Evolutionary conservation across 2,888 invertebrate genomes (phyloP).

Genomic region (Scaptodrosophila latifasciaeformis): DNA sequence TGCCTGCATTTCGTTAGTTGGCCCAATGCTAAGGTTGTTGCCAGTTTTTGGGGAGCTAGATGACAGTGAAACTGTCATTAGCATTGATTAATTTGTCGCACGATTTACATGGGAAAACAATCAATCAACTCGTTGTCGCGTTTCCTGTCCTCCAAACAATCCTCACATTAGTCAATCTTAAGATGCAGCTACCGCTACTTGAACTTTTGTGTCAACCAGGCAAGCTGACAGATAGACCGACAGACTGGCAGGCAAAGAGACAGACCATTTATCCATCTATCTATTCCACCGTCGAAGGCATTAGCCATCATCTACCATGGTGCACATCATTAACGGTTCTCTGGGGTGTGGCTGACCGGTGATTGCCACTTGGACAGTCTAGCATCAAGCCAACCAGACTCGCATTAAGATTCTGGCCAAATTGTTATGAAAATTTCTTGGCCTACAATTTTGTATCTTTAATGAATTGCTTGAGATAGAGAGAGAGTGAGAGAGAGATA

Average conservation of each 20-base stretch:
- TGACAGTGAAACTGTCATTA: slow-evolving; percentile 72
- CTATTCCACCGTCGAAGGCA: slow-evolving; percentile 25
- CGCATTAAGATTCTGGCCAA: slow-evolving; percentile 19
- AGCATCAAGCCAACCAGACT: slow-evolving; percentile 26
- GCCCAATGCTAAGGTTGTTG: slow-evolving; percentile 13
- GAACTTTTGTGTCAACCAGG: slow-evolving; percentile 39
- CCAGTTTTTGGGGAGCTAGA: slow-evolving; percentile 8
- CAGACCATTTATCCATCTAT: no score
- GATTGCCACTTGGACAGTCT: slow-evolving; percentile 25
- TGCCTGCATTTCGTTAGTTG: slow-evolving; percentile 24
- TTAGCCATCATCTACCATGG: slow-evolving; percentile 57
- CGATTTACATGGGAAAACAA: slow-evolving; percentile 71
- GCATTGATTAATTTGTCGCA: slow-evolving; percentile 75
- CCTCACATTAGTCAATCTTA: slow-evolving; percentile 60
- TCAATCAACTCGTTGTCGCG: slow-evolving; percentile 64
- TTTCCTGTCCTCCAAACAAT: slow-evolving; percentile 31
- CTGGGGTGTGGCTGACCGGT: slow-evolving; percentile 35
- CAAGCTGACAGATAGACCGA: slow-evolving; percentile 13
- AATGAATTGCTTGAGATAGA: slow-evolving; percentile 47
- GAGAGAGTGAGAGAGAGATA: not conserved
- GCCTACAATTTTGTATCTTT: slow-evolving; percentile 34
- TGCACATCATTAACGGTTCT: slow-evolving; percentile 61
- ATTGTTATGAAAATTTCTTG: slow-evolving; percentile 36
- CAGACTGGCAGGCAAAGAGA: not conserved
- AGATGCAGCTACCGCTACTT: slow-evolving; percentile 56